phyloP scores from a whole-genome alignment of 2,797 vertebrate species.

The Notamacropus eugenii region DNA sequence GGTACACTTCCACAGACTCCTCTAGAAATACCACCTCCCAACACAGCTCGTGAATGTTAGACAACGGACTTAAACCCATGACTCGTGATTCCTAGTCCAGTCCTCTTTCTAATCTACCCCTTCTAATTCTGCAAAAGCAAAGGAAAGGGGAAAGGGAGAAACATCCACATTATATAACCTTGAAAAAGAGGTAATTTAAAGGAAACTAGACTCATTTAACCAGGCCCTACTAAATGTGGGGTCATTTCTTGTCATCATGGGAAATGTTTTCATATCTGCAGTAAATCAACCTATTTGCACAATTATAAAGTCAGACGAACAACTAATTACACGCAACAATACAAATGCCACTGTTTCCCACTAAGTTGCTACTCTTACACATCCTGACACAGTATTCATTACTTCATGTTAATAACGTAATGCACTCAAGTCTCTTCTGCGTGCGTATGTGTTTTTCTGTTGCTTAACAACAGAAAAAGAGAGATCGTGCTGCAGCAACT shows the following conservation, averaged over 20 bases:
- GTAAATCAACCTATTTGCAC: slow-evolving; percentile 40
- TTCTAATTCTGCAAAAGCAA: neutral
- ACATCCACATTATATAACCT: neutral
- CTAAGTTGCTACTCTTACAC: neutral
- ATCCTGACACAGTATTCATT: neutral
- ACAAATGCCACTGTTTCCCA: slow-evolving; percentile 8
- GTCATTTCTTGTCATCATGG: slow-evolving; percentile 28
- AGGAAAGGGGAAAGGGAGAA: slow-evolving; percentile 16
- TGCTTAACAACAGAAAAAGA: neutral
- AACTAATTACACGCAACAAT: neutral
- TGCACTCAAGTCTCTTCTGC: neutral
- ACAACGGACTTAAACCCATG: neutral
- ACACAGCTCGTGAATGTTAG: neutral
- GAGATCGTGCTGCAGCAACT: neutral
- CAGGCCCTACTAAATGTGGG: neutral
- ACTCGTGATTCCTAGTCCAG: neutral
- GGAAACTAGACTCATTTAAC: slow-evolving; percentile 24
- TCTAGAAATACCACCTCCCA: neutral
- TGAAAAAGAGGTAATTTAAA: slow-evolving; percentile 33
- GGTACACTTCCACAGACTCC: neutral
- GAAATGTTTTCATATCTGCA: slow-evolving; percentile 49
- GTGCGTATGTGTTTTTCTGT: neutral
- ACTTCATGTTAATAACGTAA: neutral
- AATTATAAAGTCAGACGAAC: slow-evolving; percentile 28
- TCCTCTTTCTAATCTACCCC: neutral